phyloP scores from a whole-genome alignment of 2,113 vertebrate genomes.

The Dissostichus mawsoni region DNA sequence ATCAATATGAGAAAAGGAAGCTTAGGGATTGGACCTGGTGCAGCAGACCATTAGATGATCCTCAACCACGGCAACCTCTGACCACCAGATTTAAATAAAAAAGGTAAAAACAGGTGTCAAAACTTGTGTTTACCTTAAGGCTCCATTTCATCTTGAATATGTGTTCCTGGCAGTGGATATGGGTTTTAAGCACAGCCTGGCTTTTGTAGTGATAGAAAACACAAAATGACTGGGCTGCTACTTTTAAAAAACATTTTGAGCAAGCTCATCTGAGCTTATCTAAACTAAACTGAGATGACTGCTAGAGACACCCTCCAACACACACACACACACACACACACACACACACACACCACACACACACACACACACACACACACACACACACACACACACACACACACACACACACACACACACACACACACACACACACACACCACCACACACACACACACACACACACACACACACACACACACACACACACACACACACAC shows the following conservation, averaged over 20 bases:
- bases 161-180: background rate
- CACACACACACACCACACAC: background rate
- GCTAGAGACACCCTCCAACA: background rate
- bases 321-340: background rate
- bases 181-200: background rate
- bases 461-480: background rate
- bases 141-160: background rate
- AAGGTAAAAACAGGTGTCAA: too few relatives aligned
- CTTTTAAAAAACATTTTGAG: constrained; percentile 24
- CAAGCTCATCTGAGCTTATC: constrained; percentile 28
- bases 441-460: background rate
- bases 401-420: background rate
- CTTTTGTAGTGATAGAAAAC: constrained; percentile 16
- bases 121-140: background rate
- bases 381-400: background rate
- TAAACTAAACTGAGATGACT: constrained; percentile 26
- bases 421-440: background rate
- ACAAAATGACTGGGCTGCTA: constrained; percentile 5
- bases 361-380: background rate
- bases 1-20: too few relatives aligned
- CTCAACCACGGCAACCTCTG: too few relatives aligned
- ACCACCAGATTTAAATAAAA: too few relatives aligned
- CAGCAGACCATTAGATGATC: too few relatives aligned
- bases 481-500: background rate
- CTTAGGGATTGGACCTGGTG: too few relatives aligned